Evolutionary conservation across 2,888 invertebrate species (phyloP).

Genomic region (Oligia latruncula): DNA sequence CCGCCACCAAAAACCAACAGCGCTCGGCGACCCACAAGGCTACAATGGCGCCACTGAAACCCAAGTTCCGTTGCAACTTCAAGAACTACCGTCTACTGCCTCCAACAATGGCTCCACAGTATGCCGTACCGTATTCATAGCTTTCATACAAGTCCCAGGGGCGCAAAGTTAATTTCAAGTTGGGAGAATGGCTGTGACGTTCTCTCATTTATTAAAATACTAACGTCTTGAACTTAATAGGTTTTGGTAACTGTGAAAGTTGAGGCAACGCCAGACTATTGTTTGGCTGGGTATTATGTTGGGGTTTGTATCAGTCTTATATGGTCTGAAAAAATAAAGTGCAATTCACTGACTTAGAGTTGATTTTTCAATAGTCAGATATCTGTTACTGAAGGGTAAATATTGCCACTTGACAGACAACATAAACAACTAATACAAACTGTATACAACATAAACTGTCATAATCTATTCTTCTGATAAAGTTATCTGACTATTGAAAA

Average conservation of each 20-base stretch:
- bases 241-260: constrained; percentile 83
- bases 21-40: neutral
- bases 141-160: constrained; percentile 74
- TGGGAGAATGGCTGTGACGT: constrained; percentile 74
- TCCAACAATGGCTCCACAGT: constrained; percentile 67
- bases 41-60: constrained; percentile 42
- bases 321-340: neutral
- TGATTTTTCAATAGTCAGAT: neutral
- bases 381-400: neutral
- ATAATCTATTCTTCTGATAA: neutral
- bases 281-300: constrained; percentile 30
- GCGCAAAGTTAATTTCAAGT: constrained; percentile 88
- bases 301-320: neutral
- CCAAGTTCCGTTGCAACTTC: constrained; percentile 52
- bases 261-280: constrained; percentile 59
- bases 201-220: constrained; percentile 86
- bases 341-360: neutral
- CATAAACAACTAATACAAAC: too few species aligned
- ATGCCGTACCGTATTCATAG: constrained; percentile 71
- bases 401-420: neutral
- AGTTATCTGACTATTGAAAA: neutral
- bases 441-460: neutral
- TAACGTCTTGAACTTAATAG: constrained; percentile 85
- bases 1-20: constrained; percentile 27
- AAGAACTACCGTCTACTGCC: constrained; percentile 36